Conservation (phyloP, 2,797 vertebrate genomes). For the Eulemur coronatus region DNA sequence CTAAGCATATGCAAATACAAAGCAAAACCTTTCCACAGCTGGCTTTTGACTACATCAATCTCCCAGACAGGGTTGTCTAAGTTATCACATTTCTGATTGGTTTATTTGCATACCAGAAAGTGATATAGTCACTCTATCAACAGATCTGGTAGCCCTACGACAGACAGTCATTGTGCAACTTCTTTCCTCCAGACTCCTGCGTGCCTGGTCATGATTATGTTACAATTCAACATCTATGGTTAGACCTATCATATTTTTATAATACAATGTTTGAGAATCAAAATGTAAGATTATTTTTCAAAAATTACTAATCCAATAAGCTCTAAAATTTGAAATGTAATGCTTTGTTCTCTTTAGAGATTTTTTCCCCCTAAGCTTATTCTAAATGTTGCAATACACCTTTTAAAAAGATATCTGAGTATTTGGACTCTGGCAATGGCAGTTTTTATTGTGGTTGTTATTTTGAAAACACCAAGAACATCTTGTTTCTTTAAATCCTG, state of each 20-base stretch:
- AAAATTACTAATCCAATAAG: background rate
- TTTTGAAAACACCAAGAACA: background rate
- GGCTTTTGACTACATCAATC: background rate
- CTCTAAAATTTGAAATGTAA: background rate
- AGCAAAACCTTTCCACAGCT: background rate
- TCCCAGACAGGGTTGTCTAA: background rate
- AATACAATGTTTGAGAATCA: background rate
- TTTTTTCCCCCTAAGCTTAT: background rate
- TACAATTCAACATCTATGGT: background rate
- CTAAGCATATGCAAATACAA: background rate
- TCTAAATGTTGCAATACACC: background rate
- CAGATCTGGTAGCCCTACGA: fast-evolving
- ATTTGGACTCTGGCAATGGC: background rate
- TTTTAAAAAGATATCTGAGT: background rate
- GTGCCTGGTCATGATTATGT: background rate
- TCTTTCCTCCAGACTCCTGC: background rate
- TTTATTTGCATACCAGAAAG: background rate
- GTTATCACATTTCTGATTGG: background rate
- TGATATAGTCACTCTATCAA: background rate
- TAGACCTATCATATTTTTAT: background rate
- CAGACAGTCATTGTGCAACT: background rate
- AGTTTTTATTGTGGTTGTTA: background rate
- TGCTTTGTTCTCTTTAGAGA: background rate
- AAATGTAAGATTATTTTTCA: background rate
- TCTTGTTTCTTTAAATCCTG: background rate